phyloP scores from a whole-genome alignment of 1,140 invertebrate species.

The Pemphigus obesinymphae region DNA sequence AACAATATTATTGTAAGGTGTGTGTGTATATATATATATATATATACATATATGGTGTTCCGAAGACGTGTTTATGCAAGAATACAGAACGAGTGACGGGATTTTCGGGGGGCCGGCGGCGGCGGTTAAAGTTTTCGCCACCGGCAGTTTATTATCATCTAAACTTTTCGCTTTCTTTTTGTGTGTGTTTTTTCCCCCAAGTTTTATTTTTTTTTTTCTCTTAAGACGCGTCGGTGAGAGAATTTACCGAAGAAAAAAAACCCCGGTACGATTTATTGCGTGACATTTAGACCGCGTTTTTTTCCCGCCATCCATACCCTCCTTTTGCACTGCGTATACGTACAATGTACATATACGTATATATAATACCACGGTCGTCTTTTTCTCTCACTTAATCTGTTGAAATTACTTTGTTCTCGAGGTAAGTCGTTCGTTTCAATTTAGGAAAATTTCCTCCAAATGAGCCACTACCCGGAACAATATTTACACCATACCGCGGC shows the following conservation, averaged over 20 bases:
- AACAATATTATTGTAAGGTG: background rate
- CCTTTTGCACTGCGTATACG: background rate
- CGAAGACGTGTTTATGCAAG: background rate
- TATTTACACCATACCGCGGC: background rate
- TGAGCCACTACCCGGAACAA: background rate
- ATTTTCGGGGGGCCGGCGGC: background rate
- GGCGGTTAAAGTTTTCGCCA: background rate
- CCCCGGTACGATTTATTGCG: slow-evolving; percentile 66
- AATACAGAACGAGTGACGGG: background rate
- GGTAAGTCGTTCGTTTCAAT: slow-evolving; percentile 40
- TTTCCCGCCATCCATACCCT: too few species aligned
- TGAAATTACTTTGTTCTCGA: slow-evolving; percentile 54
- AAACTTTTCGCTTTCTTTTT: slow-evolving; percentile 50
- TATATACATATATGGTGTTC: background rate
- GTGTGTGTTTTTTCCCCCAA: slow-evolving; percentile 66
- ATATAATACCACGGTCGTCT: too few species aligned
- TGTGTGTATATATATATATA: too few species aligned
- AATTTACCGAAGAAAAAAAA: background rate
- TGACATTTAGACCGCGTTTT: slow-evolving; percentile 53
- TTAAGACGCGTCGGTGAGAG: slow-evolving; percentile 50
- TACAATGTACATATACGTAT: background rate
- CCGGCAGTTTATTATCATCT: slow-evolving; percentile 26
- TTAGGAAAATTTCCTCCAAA: slow-evolving; percentile 19
- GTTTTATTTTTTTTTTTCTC: slow-evolving; percentile 81
- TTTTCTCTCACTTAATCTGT: slow-evolving; percentile 63